Evolutionary conservation across 2,888 invertebrate species (phyloP).

Genomic region (Dione vanillae): DNA sequence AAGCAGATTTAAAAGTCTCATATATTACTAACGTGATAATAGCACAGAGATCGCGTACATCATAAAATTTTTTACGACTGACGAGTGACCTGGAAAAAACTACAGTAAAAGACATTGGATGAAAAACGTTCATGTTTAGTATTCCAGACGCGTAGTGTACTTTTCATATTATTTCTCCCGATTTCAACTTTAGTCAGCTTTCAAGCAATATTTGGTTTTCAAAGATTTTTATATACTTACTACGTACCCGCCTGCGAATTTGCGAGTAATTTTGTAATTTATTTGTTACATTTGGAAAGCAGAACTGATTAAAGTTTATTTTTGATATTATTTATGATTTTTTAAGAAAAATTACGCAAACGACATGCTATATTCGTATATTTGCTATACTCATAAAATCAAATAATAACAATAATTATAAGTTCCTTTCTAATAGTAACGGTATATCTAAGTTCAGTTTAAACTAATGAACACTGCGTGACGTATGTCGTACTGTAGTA

Average conservation of each 20-base stretch:
- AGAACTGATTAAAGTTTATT: too few species aligned
- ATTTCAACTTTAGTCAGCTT: constrained; percentile 4
- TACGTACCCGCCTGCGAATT: too few species aligned
- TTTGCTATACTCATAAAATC: neutral
- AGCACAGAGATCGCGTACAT: neutral
- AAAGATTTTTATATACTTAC: neutral
- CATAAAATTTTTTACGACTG: constrained; percentile 10
- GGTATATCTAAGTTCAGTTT: neutral
- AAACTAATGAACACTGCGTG: neutral
- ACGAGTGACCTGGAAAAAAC: constrained; percentile 4
- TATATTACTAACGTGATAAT: neutral
- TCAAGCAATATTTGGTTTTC: neutral
- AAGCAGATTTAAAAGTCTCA: neutral
- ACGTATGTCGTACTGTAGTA: constrained; percentile 7
- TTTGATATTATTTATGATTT: too few species aligned
- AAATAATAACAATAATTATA: neutral
- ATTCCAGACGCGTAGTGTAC: constrained; percentile 4
- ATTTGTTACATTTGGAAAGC: too few species aligned
- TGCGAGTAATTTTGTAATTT: too few species aligned
- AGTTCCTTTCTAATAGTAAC: too few species aligned
- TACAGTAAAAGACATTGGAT: constrained; percentile 10
- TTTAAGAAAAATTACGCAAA: too few species aligned
- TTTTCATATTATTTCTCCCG: constrained; percentile 22
- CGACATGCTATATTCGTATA: too few species aligned
- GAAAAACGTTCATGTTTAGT: constrained; percentile 11